Conservation (phyloP, 2,888 invertebrate species). For the Diaperis boleti region DNA sequence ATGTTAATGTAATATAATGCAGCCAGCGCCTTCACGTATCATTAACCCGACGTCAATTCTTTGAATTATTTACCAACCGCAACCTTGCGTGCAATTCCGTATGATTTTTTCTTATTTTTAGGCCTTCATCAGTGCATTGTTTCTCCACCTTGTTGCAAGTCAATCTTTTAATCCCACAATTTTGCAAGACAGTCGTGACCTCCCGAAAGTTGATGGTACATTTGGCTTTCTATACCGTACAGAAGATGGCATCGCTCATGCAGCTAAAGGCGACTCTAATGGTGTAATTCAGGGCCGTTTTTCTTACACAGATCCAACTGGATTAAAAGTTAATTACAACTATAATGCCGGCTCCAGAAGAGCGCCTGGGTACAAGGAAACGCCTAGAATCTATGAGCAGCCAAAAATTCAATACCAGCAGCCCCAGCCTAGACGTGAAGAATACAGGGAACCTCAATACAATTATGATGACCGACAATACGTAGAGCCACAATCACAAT, state of each 20-base stretch:
- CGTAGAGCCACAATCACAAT: conserved; percentile 13
- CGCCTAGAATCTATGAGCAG: neutral
- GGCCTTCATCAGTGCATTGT: conserved; percentile 44
- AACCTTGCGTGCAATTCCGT: conserved; percentile 36
- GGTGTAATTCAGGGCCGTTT: conserved; percentile 64
- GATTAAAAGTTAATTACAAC: conserved; percentile 64
- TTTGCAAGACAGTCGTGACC: conserved; percentile 62
- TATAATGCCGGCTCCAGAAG: conserved; percentile 64
- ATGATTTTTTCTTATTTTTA: conserved; percentile 40
- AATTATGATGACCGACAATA: conserved; percentile 43
- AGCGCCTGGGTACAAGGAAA: conserved; percentile 53
- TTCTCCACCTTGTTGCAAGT: conserved; percentile 39
- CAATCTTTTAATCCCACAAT: conserved; percentile 60
- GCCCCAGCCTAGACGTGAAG: conserved; percentile 28
- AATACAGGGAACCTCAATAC: conserved; percentile 12
- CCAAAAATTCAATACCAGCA: conserved; percentile 5
- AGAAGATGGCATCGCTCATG: conserved; percentile 65
- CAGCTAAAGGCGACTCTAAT: conserved; percentile 62
- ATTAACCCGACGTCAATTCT: conserved; percentile 16
- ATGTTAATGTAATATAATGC: conserved; percentile 11
- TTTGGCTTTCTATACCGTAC: conserved; percentile 65
- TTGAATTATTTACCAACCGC: conserved; percentile 25
- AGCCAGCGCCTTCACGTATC: conserved; percentile 6
- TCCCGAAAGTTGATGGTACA: conserved; percentile 64
- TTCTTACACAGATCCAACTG: conserved; percentile 66